Base-by-base conservation (phyloP, 2,797 vertebrate genomes). In the Bucorvus abyssinicus region DNA sequence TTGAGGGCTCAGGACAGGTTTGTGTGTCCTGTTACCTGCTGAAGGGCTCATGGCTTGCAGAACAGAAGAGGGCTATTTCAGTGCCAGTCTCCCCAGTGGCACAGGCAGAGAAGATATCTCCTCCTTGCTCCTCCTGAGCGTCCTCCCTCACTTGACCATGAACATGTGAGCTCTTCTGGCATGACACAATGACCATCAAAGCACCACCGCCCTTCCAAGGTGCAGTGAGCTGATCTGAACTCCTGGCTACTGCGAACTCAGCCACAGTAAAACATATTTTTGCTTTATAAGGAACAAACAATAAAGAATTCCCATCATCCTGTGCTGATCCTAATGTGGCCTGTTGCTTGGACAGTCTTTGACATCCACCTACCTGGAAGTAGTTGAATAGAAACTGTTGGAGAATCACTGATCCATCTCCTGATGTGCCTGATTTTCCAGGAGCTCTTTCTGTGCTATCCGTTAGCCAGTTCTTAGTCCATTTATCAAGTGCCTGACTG, bases 41-140 rank as follows among this genome's bases (percentile, higher is more conserved):
- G 0, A 77, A 73, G 21, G n/a, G 15, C 50, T 61, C 0, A 0
- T 9, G 13, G 5, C 4, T 53, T 38, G 29, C 26, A 56, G 17
- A 49, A 57, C 36, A 81, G 30, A 57, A 59, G 12, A 70, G 32
- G 38, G 14, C 18, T 21, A 10, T 64, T 61, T 55, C 47, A 47
- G 24, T 53, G 29, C 20, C 40, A 69, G 19, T 29, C 19, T 63
- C 23, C 30, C 14, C 26, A 29, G 30, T 24, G 52, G 8, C 84
- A 73, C 0, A 64, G 60, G 21, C 50, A 65, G 34, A 55, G 34
- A 44, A 23, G 21, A 13, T 32, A 14, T 38, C 26, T 70, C 1
- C 1, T 75, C 26, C 32, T 24, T 83, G 40, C 49, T 49, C 19
- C n/a, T 49, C 27, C 64, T 32, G 50, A 61, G n/a, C 29, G 71